Base-by-base conservation (phyloP, 2,888 invertebrate genomes). In the Eucriotettix oculatus region DNA sequence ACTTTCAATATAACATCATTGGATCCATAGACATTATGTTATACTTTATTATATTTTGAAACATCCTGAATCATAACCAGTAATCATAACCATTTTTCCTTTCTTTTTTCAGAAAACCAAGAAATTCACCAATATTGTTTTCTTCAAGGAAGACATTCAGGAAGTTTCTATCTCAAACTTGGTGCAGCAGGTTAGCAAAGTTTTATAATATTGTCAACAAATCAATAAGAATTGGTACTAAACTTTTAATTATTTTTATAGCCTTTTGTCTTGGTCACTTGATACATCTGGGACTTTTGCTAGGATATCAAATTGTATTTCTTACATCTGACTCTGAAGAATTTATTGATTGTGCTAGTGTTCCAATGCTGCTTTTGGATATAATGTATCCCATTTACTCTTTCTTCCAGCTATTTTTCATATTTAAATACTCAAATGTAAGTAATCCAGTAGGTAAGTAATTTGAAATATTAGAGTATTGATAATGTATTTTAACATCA, bases 341-440 rank as follows among this genome's bases (percentile, higher is more conserved):
- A 1, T 79, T 81, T 64, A 75, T 78, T 58, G 73, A 79, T 59
- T 89, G 88, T 71, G 78, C 82, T 57, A 79, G 80, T 61, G 70
- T 80, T 42, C 69, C 79, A 1, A 79, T 80, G 65, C 75, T 86
- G 2, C 73, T 82, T 7, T 73, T 85, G 43, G 86, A 87, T 64
- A 71, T 87, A n/a, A 69, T 86, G 58, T 83, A 84, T 67, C 85
- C 88, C 0, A 68, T 82, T 17, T 89, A 87, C 72, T 86, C 87
- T 52, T 85, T 90, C 70, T 72, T 85, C 55, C 83, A 87, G 67
- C 76, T 90, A 1, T 89, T 84, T 72, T 87, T 90, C 70, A 82
- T 88, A 65, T 89, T 88, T 71, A 87, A 89, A 71, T 89, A 87
- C 71, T 86, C 87, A 7, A 89, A 88, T 72, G 87, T 89, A 72